These are phyloP conservation scores for Plestiodon gilberti DNA, from an alignment of 2,113 vertebrate species.

Conservation along the genomic window DNA sequence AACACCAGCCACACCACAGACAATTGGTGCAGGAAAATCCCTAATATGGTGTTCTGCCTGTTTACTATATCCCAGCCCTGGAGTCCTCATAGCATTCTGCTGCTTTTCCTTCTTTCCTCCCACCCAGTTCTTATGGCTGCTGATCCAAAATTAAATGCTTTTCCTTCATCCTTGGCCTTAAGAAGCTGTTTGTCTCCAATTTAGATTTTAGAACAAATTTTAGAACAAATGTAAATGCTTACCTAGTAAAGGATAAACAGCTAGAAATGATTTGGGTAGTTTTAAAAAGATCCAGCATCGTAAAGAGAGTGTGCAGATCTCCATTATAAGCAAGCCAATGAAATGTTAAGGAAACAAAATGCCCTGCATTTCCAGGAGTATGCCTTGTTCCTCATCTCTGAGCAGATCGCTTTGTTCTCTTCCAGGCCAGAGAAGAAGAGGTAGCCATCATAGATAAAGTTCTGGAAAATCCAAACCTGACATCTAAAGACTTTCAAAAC, in stretches of 20 bases:
- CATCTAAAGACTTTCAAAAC: conserved; percentile 95
- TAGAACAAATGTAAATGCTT: background rate
- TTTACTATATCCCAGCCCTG: background rate
- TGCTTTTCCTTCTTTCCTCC: background rate
- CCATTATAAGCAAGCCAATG: background rate
- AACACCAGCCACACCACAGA: background rate
- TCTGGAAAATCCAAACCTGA: conserved; percentile 92
- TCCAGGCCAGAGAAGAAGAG: conserved; percentile 98
- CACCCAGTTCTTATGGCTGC: background rate
- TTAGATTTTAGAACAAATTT: background rate
- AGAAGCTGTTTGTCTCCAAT: background rate
- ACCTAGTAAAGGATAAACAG: background rate
- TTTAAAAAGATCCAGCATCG: background rate
- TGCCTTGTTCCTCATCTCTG: conserved; percentile 45
- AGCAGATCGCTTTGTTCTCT: conserved; percentile 75
- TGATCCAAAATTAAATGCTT: no score
- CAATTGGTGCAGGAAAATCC: background rate
- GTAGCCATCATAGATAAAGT: conserved; percentile 96
- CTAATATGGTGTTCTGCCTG: background rate
- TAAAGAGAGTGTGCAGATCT: background rate
- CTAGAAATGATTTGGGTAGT: background rate
- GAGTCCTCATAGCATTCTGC: background rate
- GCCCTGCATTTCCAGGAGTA: background rate
- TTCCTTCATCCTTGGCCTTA: background rate
- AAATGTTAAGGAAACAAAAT: background rate